These are phyloP conservation scores for Neoseiulus cucumeris DNA, from an alignment of 1,140 invertebrate genomes.

Conservation along the genomic window DNA sequence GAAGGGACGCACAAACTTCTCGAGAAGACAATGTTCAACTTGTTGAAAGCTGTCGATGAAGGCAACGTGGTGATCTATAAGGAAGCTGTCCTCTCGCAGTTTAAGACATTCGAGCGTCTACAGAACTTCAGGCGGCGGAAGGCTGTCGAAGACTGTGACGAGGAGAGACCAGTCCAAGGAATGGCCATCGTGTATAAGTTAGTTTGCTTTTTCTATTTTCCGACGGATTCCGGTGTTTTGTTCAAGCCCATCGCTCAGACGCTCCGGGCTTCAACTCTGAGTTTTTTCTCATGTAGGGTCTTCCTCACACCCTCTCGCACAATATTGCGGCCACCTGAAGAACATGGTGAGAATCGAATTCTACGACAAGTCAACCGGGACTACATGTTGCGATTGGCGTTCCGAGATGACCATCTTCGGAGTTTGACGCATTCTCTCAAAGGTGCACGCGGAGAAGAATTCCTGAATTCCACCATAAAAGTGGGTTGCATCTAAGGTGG, in stretches of 20 bases:
- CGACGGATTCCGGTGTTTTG: too few species aligned
- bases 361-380: slow-evolving; percentile 14
- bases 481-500: too few species aligned
- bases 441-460: neutral
- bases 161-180: neutral
- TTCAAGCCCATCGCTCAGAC: too few species aligned
- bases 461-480: neutral
- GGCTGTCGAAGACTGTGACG: neutral
- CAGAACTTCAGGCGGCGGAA: neutral
- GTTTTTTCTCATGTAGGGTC: neutral
- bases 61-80: neutral
- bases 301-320: slow-evolving; percentile 13
- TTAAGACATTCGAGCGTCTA: neutral
- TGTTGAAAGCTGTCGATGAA: neutral
- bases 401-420: slow-evolving; percentile 15
- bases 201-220: neutral
- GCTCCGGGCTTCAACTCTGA: neutral
- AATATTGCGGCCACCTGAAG: slow-evolving; percentile 13
- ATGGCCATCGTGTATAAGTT: neutral
- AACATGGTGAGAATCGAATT: slow-evolving; percentile 18
- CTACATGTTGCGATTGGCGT: slow-evolving; percentile 14
- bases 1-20: neutral
- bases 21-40: neutral
- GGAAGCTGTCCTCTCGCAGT: neutral
- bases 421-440: neutral